Evolutionary conservation across 2,797 vertebrate species (phyloP).

Genomic region (Rhynchonycteris naso): DNA sequence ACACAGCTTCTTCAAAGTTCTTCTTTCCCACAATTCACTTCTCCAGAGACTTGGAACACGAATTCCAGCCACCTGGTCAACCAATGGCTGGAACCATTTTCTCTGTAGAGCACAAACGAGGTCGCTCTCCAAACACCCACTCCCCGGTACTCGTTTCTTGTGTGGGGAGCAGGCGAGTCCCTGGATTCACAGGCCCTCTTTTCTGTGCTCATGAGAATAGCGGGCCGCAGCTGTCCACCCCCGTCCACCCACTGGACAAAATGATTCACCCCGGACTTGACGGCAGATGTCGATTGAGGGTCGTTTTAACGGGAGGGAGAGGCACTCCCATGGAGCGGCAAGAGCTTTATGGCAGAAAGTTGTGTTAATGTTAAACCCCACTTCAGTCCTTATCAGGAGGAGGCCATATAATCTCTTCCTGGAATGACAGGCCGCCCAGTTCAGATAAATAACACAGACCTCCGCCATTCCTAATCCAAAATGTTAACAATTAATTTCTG

Average conservation of each 20-base stretch:
- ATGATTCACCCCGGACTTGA: slow-evolving; percentile 38
- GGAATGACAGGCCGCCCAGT: slow-evolving; percentile 70
- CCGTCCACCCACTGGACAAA: slow-evolving; percentile 2
- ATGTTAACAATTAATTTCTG: slow-evolving; percentile 80
- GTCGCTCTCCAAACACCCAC: not conserved
- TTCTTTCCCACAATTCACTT: not conserved
- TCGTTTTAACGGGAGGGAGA: slow-evolving; percentile 58
- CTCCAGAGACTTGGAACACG: not conserved
- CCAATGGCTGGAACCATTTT: not conserved
- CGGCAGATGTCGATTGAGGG: slow-evolving; percentile 39
- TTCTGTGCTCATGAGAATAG: not conserved
- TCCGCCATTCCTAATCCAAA: slow-evolving; percentile 73
- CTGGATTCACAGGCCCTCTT: not conserved
- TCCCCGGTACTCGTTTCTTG: not conserved
- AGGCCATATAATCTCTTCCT: slow-evolving; percentile 76
- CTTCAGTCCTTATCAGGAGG: slow-evolving; percentile 70
- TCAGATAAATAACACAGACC: slow-evolving; percentile 81
- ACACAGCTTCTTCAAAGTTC: not conserved
- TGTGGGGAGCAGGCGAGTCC: not conserved
- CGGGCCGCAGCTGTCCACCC: not conserved
- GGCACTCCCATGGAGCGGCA: not conserved
- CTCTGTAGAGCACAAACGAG: not conserved
- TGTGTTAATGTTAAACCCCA: slow-evolving; percentile 63
- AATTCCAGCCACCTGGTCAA: not conserved
- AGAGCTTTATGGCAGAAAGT: slow-evolving; percentile 61